A percentile compares a stretch with the other conserved stretches of the same genome.
Conservation (phyloP, 1,140 invertebrate species). For the Apis florea region DNA sequence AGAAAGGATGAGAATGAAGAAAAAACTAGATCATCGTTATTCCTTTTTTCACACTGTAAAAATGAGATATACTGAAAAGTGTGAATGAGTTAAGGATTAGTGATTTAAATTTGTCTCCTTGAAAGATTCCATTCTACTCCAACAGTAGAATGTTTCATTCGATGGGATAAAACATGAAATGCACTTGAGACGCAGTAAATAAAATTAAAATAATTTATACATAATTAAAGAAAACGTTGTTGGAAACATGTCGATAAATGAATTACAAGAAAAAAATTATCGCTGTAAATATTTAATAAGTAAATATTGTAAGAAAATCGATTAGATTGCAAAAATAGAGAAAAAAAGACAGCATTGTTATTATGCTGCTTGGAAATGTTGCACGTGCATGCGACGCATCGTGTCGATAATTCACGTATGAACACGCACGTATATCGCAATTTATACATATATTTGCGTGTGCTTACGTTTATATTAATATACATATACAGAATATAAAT, state of each 20-base stretch:
- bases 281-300: constrained; percentile 66
- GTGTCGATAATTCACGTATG: constrained; percentile 41
- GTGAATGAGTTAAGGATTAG: constrained; percentile 31
- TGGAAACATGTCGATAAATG: constrained; percentile 63
- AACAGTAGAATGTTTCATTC: constrained; percentile 45
- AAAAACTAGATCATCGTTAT: background rate
- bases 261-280: constrained; percentile 51
- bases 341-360: constrained; percentile 18
- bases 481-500: constrained; percentile 62
- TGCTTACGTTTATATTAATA: constrained; percentile 61
- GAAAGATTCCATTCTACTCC: constrained; percentile 45
- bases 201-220: constrained; percentile 65
- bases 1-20: background rate
- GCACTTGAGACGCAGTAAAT: constrained; percentile 36
- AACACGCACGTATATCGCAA: constrained; percentile 53
- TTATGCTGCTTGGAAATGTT: constrained; percentile 22
- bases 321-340: constrained; percentile 25
- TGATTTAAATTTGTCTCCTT: constrained; percentile 47
- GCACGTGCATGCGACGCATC: constrained; percentile 37
- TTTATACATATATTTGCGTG: constrained; percentile 62
- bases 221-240: constrained; percentile 60
- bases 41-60: constrained; percentile 50
- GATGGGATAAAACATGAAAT: constrained; percentile 41
- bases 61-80: constrained; percentile 8
- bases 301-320: constrained; percentile 52